Conservation (phyloP, 2,797 vertebrate species). For the Xenentodon cancila region DNA sequence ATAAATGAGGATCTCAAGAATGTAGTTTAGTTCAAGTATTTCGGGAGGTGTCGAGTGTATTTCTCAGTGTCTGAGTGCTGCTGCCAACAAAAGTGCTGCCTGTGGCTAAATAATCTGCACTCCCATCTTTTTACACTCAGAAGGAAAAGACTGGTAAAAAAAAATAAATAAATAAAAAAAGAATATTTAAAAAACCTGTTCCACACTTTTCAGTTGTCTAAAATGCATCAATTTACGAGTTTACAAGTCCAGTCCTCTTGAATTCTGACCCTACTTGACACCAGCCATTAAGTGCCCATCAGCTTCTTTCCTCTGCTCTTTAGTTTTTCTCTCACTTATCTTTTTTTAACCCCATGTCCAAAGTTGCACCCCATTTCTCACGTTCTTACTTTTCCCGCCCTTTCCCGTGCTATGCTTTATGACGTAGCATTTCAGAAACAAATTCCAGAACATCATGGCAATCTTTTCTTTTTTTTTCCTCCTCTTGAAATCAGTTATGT, state of each 20-base stretch:
- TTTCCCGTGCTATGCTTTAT: not conserved
- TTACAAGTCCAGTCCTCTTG: conserved; percentile 38
- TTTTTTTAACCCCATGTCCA: not conserved
- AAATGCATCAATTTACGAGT: conserved; percentile 34
- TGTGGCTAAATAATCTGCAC: conserved; percentile 3
- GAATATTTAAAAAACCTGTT: too few species aligned
- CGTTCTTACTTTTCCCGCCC: not conserved
- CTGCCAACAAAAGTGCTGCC: not conserved
- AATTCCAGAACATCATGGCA: too few species aligned
- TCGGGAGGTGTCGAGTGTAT: too few species aligned
- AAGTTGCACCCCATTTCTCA: not conserved
- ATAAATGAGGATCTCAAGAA: too few species aligned
- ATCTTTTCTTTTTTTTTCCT: not conserved
- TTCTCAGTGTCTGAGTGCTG: too few species aligned
- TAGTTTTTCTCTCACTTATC: not conserved
- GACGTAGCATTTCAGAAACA: not conserved
- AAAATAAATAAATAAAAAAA: too few species aligned
- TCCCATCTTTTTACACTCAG: not conserved
- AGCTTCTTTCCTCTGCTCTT: conserved; percentile 15
- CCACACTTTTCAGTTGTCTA: not conserved
- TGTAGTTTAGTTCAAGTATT: too few species aligned
- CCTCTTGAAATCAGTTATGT: not conserved
- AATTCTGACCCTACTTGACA: conserved; percentile 48
- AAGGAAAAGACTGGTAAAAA: conserved; percentile 9
- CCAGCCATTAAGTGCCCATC: conserved; percentile 46